phyloP scores from a whole-genome alignment of 1,140 invertebrate species.

The Lutraria rhynchaena region DNA sequence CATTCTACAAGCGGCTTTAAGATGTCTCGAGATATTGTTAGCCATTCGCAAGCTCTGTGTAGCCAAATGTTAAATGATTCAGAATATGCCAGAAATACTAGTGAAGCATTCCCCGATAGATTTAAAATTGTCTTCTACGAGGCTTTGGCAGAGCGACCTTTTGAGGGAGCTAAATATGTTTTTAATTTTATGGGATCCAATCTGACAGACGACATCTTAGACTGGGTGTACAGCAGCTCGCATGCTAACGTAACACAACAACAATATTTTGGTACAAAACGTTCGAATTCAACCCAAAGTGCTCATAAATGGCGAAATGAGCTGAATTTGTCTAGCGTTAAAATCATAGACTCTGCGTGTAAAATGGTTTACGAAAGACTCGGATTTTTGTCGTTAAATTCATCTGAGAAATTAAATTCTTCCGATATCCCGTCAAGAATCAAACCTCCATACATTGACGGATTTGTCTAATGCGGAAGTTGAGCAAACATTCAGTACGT shows the following conservation, averaged over 20 bases:
- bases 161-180: slow-evolving; percentile 10
- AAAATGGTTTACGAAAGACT: background rate
- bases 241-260: background rate
- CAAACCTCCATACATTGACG: no score
- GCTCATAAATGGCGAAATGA: background rate
- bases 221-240: slow-evolving; percentile 1
- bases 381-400: background rate
- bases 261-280: background rate
- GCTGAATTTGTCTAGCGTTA: background rate
- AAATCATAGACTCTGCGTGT: slow-evolving; percentile 4
- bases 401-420: background rate
- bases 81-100: background rate
- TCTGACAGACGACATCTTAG: background rate
- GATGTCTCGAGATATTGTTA: background rate
- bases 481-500: no score
- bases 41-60: slow-evolving; percentile 1
- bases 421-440: background rate
- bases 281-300: background rate
- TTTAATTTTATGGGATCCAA: slow-evolving; percentile 1
- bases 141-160: background rate
- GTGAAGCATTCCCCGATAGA: background rate
- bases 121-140: slow-evolving; percentile 13
- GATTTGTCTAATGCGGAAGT: no score
- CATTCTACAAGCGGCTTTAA: background rate
- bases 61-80: background rate